A percentile compares a stretch with the other conserved stretches of the same genome.
phyloP scores from a whole-genome alignment of 2,797 vertebrate genomes.

The Spheniscus humboldti region DNA sequence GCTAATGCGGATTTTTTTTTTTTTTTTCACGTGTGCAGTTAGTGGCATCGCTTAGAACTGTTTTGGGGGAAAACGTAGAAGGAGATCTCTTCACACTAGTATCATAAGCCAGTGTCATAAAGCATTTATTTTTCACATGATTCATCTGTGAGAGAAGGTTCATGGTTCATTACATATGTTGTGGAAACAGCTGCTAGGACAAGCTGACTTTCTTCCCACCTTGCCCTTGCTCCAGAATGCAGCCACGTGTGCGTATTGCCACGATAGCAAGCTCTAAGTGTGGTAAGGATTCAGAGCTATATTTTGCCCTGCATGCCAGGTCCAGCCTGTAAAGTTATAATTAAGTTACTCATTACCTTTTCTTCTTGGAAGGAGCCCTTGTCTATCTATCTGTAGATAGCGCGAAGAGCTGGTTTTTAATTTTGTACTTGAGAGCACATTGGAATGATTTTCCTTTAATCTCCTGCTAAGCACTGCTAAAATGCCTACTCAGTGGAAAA shows the following conservation, averaged over 20 bases:
- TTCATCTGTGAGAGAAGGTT: not conserved
- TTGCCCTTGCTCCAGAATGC: not conserved
- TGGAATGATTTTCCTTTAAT: constrained; percentile 42
- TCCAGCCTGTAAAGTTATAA: not conserved
- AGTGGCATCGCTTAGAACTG: not conserved
- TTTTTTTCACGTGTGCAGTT: not conserved
- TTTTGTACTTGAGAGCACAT: constrained; percentile 44
- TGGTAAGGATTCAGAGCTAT: accelerated
- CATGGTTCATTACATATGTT: accelerated
- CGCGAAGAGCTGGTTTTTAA: constrained; percentile 23
- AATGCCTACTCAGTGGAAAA: constrained; percentile 56
- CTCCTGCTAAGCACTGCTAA: constrained; percentile 20
- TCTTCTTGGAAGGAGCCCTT: not conserved
- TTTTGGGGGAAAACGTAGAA: not conserved
- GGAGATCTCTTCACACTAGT: not conserved
- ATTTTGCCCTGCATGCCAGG: not conserved
- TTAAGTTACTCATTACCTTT: constrained; percentile 15
- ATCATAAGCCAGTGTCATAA: not conserved
- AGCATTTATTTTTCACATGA: not conserved
- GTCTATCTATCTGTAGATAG: not conserved
- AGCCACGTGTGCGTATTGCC: not conserved
- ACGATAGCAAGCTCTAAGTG: not conserved
- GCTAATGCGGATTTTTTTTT: too few relatives aligned
- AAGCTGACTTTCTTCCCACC: not conserved
- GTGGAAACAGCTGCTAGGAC: not conserved